phyloP scores from a whole-genome alignment of 2,113 vertebrate species.

The Pampusana beccarii region DNA sequence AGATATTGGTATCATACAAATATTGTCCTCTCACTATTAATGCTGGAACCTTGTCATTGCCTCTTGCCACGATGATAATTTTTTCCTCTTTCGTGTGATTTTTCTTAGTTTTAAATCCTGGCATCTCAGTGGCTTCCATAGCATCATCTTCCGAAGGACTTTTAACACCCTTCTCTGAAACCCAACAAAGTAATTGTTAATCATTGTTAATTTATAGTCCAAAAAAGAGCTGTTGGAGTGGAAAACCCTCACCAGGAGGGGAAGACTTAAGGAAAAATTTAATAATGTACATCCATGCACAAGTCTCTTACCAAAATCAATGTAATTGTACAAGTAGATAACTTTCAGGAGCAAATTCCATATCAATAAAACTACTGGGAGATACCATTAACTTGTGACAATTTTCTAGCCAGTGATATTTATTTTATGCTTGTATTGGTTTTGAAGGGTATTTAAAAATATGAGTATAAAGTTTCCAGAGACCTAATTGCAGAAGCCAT shows the following conservation, averaged over 20 bases:
- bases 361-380: not conserved
- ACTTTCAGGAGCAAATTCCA: not conserved
- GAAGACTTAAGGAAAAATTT: not conserved
- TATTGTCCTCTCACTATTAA: not conserved
- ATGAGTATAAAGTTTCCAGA: not conserved
- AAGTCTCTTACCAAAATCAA: not conserved
- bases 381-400: not conserved
- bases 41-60: not conserved
- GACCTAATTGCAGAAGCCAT: not conserved
- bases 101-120: not conserved
- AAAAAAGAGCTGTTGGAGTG: not conserved
- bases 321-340: not conserved
- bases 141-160: not conserved
- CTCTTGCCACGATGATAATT: not conserved
- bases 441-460: not conserved
- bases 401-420: not conserved
- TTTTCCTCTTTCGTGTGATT: not conserved
- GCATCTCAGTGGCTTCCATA: not conserved
- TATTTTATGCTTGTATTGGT: not conserved
- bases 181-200: not conserved
- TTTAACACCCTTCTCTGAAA: not conserved
- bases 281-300: not conserved
- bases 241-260: not conserved
- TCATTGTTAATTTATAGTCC: not conserved
- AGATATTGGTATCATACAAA: not conserved